Base-by-base conservation (phyloP, 1,140 invertebrate genomes). In the Lepidostoma basale region DNA sequence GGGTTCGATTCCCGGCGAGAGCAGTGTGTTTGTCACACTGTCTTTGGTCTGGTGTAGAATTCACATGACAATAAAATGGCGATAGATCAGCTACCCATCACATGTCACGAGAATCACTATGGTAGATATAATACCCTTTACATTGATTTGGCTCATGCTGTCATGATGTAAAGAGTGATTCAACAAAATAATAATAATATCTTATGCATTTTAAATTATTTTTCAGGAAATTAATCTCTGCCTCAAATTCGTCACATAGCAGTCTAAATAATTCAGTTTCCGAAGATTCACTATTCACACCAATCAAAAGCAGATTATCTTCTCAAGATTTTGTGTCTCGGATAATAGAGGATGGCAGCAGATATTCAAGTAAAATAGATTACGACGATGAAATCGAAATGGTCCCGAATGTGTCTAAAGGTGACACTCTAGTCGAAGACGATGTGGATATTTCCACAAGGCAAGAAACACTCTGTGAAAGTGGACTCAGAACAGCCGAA, bases 211-310 rank as follows among this genome's bases (percentile, higher is more conserved):
- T 10, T 12, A n/a, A 2, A 18, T 36, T 36, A 18, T 23, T 28
- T 54, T 66, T 66, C 39, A 66, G 63, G 20, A 42, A 56, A 18
- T 26, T 66, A 16, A 22, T 44, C 14, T 56, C 63, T 4, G 52
- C 49, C n/a, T 22, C 47, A 65, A 65, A 40, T 12, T 44, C 49
- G 10, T 22, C 23, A 3, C 9, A 8, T 10, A 40, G 45, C 16
- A 65, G 63, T 30, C 26, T 66, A 2, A 58, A 33, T 18, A 58
- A 52, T 39, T 45, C 14, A 3, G 33, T 54, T n/a, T 33, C 30
- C 5, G 63, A 66, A 28, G 63, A 66, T 16, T 3, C 23, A 2
- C 42, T 16, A 23, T 58, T 47, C 14, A 20, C 45, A 8, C 33
- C 39, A 1, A 20, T 62, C 0, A 45, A 47, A 22, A 16, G 26